Conservation (phyloP, 2,113 vertebrate species). For the Odocoileus virginianus region DNA sequence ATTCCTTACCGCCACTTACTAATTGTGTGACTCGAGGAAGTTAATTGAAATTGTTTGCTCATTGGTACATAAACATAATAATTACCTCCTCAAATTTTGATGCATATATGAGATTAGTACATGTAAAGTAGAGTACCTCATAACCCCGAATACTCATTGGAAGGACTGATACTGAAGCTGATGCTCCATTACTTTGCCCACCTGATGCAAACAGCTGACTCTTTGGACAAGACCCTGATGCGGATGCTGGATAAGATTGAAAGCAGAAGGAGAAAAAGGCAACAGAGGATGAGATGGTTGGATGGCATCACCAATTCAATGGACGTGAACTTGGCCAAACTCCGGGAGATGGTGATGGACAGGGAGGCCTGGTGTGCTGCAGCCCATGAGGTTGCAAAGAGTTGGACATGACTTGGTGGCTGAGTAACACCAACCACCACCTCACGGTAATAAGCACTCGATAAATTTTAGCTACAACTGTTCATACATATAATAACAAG, state of each 20-base stretch:
- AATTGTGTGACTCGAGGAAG: background rate
- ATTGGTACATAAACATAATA: background rate
- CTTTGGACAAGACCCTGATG: background rate
- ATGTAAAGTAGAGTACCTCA: background rate
- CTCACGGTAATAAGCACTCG: background rate
- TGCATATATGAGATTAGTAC: background rate
- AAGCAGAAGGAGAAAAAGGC: background rate
- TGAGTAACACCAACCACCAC: background rate
- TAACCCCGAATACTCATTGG: background rate
- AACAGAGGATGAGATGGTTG: background rate
- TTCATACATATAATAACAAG: background rate
- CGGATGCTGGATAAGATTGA: background rate
- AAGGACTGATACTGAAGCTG: background rate
- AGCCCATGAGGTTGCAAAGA: background rate
- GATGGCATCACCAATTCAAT: background rate
- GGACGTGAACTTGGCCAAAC: background rate
- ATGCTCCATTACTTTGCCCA: background rate
- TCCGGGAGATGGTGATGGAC: background rate
- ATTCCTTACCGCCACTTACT: background rate
- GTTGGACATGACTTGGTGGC: background rate
- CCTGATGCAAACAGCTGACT: background rate
- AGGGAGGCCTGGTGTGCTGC: background rate
- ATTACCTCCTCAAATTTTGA: background rate
- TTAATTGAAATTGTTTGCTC: background rate
- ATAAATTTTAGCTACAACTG: background rate